Conservation (phyloP, 2,113 vertebrate species). For the Puffinus mauretanicus region DNA sequence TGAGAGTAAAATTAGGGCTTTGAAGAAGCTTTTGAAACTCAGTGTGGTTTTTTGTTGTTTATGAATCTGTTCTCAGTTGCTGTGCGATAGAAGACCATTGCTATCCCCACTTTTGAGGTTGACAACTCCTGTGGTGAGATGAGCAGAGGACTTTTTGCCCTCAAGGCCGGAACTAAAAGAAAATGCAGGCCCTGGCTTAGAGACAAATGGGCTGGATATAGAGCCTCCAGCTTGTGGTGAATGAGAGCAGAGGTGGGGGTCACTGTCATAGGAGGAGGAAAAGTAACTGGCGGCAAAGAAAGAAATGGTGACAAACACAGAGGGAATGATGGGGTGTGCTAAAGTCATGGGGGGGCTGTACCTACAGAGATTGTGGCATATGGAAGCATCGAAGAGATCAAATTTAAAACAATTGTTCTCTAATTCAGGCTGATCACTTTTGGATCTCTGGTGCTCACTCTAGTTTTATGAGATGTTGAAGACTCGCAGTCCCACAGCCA, state of each 20-base stretch:
- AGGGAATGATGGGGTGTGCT: not conserved
- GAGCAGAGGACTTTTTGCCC: not conserved
- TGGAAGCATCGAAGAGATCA: not conserved
- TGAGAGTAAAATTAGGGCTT: not conserved
- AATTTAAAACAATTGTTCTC: not conserved
- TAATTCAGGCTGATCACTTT: not conserved
- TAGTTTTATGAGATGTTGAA: not conserved
- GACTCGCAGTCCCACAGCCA: not conserved
- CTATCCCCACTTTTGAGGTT: not conserved
- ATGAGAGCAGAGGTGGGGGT: not conserved
- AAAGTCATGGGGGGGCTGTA: not conserved
- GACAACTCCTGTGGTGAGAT: not conserved
- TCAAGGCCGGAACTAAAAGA: not conserved
- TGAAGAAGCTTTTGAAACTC: not conserved
- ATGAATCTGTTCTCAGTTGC: not conserved
- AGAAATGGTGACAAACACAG: not conserved
- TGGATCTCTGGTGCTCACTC: not conserved
- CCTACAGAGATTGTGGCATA: not conserved
- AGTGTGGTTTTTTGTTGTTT: not conserved
- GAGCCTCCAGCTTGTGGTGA: not conserved
- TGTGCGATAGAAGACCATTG: not conserved
- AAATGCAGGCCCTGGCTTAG: not conserved
- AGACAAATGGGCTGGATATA: not conserved
- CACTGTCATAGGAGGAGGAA: not conserved
- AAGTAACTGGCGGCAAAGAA: not conserved